Conservation (phyloP, 1,140 invertebrate genomes). For the Aphelenchoides fujianensis region DNA sequence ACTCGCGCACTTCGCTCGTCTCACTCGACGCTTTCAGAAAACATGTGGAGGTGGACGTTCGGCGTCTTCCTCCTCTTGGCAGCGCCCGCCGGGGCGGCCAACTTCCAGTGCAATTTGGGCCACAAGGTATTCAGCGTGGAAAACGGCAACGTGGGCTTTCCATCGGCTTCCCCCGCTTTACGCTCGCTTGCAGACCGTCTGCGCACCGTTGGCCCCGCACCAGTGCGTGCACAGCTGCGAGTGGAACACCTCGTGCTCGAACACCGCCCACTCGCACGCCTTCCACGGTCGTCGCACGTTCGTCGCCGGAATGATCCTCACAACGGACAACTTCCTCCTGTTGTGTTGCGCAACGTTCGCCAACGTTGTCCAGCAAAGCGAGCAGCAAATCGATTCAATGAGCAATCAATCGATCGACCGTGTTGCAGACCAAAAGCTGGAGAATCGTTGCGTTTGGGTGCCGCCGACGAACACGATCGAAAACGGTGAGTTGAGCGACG, state of each 20-base stretch:
- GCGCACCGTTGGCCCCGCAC: slow-evolving; percentile 14
- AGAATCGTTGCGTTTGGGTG: slow-evolving; percentile 26
- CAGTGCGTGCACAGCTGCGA: slow-evolving; percentile 20
- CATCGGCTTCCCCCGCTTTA: not conserved
- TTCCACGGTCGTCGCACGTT: slow-evolving; percentile 28
- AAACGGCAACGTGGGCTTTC: slow-evolving; percentile 10
- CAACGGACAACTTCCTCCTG: slow-evolving; percentile 22
- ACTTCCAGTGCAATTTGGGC: slow-evolving; percentile 28
- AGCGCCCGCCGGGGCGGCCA: not conserved
- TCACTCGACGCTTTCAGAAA: not conserved
- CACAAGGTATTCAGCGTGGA: slow-evolving; percentile 27
- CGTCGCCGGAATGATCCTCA: slow-evolving; percentile 30
- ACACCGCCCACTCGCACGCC: slow-evolving; percentile 20
- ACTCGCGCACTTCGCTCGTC: too few species aligned
- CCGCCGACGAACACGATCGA: slow-evolving; percentile 18
- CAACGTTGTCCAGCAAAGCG: slow-evolving; percentile 30
- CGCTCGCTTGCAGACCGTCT: slow-evolving; percentile 10
- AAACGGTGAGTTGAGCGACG: slow-evolving; percentile 7
- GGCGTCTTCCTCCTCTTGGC: not conserved
- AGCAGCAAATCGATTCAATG: too few species aligned
- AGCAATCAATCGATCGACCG: not conserved
- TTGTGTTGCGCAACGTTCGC: slow-evolving; percentile 30
- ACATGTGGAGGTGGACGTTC: too few species aligned
- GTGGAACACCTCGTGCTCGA: slow-evolving; percentile 24
- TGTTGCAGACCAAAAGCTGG: slow-evolving; percentile 6